Conservation (phyloP, 2,888 invertebrate genomes). For the Bhutanitis thaidina region DNA sequence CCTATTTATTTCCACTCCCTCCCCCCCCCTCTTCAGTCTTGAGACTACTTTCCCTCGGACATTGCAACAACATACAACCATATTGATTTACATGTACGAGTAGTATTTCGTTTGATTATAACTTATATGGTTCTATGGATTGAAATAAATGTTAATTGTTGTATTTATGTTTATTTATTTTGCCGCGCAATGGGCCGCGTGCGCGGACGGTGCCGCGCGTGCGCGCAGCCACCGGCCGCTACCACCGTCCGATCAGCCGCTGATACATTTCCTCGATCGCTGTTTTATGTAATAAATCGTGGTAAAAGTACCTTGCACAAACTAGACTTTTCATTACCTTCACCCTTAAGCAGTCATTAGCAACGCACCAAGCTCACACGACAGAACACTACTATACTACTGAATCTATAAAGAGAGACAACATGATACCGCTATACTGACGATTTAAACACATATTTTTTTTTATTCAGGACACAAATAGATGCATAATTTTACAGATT, state of each 20-base stretch:
- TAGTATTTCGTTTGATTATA: slow-evolving; percentile 71
- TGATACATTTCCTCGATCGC: slow-evolving; percentile 51
- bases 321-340: slow-evolving; percentile 50
- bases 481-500: too few relatives aligned
- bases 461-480: too few relatives aligned
- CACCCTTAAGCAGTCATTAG: not conserved
- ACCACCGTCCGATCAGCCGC: slow-evolving; percentile 30
- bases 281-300: slow-evolving; percentile 65
- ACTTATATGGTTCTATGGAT: slow-evolving; percentile 77
- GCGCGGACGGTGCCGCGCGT: slow-evolving; percentile 22
- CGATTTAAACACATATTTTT: too few relatives aligned
- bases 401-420: too few relatives aligned
- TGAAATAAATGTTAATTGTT: slow-evolving; percentile 78
- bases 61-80: slow-evolving; percentile 65
- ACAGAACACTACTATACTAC: too few relatives aligned
- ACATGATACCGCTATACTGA: too few relatives aligned
- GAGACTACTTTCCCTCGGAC: slow-evolving; percentile 36
- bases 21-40: slow-evolving; percentile 72
- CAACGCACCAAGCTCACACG: not conserved
- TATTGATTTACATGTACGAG: slow-evolving; percentile 63
- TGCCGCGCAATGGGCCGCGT: slow-evolving; percentile 23
- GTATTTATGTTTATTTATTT: slow-evolving; percentile 66
- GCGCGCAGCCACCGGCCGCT: slow-evolving; percentile 1
- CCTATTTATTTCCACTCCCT: slow-evolving; percentile 39
- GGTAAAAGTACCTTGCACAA: slow-evolving; percentile 63